Evolutionary conservation across 1,140 invertebrate genomes (phyloP), one percentile per base, ranked within the genome.

Genomic region (Cardiocondyla obscurior): DNA sequence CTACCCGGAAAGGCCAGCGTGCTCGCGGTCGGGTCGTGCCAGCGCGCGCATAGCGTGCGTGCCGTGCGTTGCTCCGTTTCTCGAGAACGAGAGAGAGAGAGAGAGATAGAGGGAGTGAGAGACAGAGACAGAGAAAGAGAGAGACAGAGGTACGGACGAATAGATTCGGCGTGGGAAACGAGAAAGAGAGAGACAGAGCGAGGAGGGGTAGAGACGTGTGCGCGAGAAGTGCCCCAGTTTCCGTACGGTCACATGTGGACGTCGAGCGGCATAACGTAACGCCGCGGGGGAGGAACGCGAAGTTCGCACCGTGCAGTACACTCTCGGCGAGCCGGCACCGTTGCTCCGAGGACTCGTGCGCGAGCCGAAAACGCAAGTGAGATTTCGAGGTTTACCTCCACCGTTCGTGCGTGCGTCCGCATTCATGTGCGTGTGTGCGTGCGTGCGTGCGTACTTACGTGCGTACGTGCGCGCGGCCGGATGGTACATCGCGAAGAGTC

Each of bases 221-320:
- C 46, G 44, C 44, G 57, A 64, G 51, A 58, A 58, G 82, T 90
- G 89, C 84, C 88, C 90, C 85, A 88, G 67, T 91, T 91, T 82
- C 85, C 46, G 67, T 42, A 82, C 84, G 85, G 84, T 84, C 90
- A 90, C 90, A 90, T 90, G 90, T 91, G 83, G 77, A 73, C 57
- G 42, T 81, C 60, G 85, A 57, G 25, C 58, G 42, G 70, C 7
- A 39, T 53, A 77, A 46, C 42, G 12, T 16, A n/a, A 51, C 65
- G 58, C 25, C 44, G 77, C 74, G 67, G 55, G 57, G 42, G 74
- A 53, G 44, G 28, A 16, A 44, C 57, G 72, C 57, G 25, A 82
- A 64, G 58, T 82, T 77, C 8, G 25, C 70, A 46, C 70, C 28
- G 46, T 14, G 28, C 33, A 25, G 4, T 62, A 39, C n/a, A n/a